phyloP scores from a whole-genome alignment of 1,140 invertebrate species.

The Drosophila saltans region DNA sequence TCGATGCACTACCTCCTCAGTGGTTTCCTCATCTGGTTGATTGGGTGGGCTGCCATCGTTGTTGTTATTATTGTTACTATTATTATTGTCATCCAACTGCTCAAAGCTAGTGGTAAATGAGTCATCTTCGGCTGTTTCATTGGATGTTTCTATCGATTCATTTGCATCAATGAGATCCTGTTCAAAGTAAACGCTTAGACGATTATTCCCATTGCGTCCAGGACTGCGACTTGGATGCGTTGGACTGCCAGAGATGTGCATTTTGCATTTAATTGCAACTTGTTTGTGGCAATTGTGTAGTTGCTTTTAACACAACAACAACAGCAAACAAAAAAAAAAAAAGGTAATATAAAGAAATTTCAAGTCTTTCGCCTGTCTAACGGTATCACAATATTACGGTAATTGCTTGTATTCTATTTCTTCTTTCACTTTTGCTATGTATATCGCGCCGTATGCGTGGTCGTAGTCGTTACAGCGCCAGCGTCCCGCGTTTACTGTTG shows the following conservation, averaged over 20 bases:
- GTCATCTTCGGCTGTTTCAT: neutral
- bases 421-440: no score
- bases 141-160: constrained; percentile 1
- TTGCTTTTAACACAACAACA: neutral
- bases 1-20: constrained; percentile 24
- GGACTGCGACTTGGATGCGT: neutral
- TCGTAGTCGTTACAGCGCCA: constrained; percentile 30
- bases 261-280: neutral
- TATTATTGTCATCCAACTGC: constrained; percentile 18
- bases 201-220: neutral
- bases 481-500: constrained; percentile 46
- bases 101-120: neutral
- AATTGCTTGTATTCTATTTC: no score
- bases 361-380: no score
- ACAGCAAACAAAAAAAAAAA: neutral
- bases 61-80: neutral
- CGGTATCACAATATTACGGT: no score
- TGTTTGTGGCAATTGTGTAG: no score
- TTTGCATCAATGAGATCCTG: constrained; percentile 33
- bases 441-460: neutral
- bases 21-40: neutral
- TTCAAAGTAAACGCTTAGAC: constrained; percentile 37
- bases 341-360: neutral
- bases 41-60: neutral
- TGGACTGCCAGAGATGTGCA: constrained; percentile 15